These are phyloP conservation scores for Sesia apiformis DNA, from an alignment of 2,888 invertebrate genomes.

Conservation along the genomic window DNA sequence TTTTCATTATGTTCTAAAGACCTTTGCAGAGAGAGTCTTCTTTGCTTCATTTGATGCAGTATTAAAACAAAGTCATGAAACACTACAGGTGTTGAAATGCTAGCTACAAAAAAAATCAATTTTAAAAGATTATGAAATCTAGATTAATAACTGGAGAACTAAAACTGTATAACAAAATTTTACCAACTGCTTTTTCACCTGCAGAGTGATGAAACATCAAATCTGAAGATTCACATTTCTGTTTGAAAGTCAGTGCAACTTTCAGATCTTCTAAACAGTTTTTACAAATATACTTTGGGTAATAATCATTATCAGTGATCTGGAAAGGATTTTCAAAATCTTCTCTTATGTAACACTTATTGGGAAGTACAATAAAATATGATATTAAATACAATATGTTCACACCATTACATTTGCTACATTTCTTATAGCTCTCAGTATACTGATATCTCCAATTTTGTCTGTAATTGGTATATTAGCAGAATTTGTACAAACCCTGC, in stretches of 20 bases:
- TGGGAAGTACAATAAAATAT: too few species aligned
- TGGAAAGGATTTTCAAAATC: slow-evolving; percentile 5
- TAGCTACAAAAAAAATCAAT: too few species aligned
- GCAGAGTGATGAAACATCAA: slow-evolving; percentile 8
- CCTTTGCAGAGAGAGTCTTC: slow-evolving; percentile 2
- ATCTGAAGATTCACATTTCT: slow-evolving; percentile 18
- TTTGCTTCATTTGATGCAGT: slow-evolving; percentile 14
- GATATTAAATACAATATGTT: background rate
- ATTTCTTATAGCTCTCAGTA: slow-evolving; percentile 15
- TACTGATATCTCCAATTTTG: slow-evolving; percentile 12
- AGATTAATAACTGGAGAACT: too few species aligned
- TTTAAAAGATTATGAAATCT: too few species aligned
- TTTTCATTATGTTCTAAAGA: background rate
- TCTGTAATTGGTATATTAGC: slow-evolving; percentile 16
- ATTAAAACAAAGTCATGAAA: slow-evolving; percentile 15
- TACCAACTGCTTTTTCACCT: too few species aligned
- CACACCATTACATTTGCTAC: slow-evolving; percentile 17
- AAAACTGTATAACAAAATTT: too few species aligned
- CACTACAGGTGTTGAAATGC: background rate
- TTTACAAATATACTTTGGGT: slow-evolving; percentile 18
- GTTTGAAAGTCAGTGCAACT: slow-evolving; percentile 17
- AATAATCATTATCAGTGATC: slow-evolving; percentile 15
- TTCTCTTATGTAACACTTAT: too few species aligned
- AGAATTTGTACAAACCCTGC: slow-evolving; percentile 18
- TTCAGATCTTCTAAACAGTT: slow-evolving; percentile 17